Base-by-base conservation (phyloP, 2,113 vertebrate species). In the Festucalex cinctus region DNA sequence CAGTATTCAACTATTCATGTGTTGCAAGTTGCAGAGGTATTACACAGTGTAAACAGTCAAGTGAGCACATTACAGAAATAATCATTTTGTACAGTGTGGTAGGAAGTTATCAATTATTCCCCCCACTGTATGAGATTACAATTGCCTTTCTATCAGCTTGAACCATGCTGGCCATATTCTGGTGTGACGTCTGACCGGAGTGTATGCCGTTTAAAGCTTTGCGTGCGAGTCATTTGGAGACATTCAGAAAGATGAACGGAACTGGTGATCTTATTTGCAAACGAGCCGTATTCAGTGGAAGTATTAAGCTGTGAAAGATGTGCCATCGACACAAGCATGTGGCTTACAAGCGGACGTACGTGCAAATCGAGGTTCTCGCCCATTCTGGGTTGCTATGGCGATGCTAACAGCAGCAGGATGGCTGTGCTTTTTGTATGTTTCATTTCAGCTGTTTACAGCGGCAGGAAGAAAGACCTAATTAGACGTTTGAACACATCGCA, bases 171-270 rank as follows among this genome's bases (percentile, higher is more conserved):
- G 54, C 51, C 22, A 6, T 24, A 53, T 53, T 53, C n/a, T 53
- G 10, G 43, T 17, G 43, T 10, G 49, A 53, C 22, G 12, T 26
- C 53, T 56, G 24, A 26, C 24, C 24, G 5, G 13, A 3, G 22
- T 32, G 14, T 28, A 16, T 57, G 22, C 9, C 14, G n/a, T 39
- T 78, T 68, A 84, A 81, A 80, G 22, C 63, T 63, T 57, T 71
- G 53, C 64, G 26, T 74, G 59, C 61, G 59, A 66, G 73, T 76
- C 69, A 79, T 78, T 76, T 80, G 61, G 71, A 79, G 84, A 81
- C 70, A 83, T 85, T 82, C 78, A 74, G 35, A 68, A 28, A 68
- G 79, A 84, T 84, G 80, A 80, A 60, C 71, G 70, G 56, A 46
- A 17, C 16, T 19, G 44, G 3, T 17, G 44, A 74, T 69, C 66